These are phyloP conservation scores for Cotesia chilonis DNA, from an alignment of 1,140 invertebrate species.

Conservation along the genomic window DNA sequence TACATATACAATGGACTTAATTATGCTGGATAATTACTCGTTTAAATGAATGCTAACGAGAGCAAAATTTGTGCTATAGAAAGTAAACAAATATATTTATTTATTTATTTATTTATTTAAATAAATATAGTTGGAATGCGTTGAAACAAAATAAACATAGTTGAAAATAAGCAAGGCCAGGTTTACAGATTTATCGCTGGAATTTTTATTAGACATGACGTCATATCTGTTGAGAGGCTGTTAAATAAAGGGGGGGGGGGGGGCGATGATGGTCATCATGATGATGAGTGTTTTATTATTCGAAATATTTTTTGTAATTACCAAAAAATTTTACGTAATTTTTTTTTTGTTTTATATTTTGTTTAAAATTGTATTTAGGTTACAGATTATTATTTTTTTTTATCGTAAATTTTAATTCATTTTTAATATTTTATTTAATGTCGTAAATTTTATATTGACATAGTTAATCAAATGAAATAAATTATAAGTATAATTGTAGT, in stretches of 20 bases:
- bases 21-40: conserved; percentile 14
- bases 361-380: too few species aligned
- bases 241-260: neutral
- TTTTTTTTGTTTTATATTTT: too few species aligned
- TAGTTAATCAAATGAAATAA: neutral
- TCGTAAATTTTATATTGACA: neutral
- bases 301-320: neutral
- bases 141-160: neutral
- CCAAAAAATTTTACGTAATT: neutral
- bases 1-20: conserved; percentile 17
- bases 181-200: conserved; percentile 14
- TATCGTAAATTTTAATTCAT: neutral
- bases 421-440: neutral
- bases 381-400: neutral
- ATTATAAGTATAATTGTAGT: neutral
- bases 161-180: neutral
- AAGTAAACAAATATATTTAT: neutral
- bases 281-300: neutral
- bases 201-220: conserved; percentile 37
- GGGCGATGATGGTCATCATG: neutral
- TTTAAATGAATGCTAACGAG: neutral
- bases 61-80: neutral
- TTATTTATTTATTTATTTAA: neutral
- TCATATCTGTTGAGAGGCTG: conserved; percentile 28
- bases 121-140: neutral